Evolutionary conservation across 2,113 vertebrate species (phyloP).

Genomic region (Electrona antarctica): DNA sequence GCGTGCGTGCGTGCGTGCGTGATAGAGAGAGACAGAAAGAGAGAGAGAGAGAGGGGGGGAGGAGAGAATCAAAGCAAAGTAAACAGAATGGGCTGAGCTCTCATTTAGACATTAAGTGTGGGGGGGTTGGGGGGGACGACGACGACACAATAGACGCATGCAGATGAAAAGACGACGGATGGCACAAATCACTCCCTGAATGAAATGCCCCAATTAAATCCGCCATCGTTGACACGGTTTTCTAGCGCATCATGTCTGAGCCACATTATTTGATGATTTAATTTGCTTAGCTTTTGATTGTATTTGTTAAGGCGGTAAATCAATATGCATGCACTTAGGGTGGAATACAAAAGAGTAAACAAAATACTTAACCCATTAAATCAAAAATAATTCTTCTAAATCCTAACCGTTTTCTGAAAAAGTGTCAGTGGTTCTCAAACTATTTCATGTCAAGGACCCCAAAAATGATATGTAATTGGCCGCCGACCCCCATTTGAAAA

Average conservation of each 20-base stretch:
- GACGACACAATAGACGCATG: background rate
- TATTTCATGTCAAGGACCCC: too few relatives aligned
- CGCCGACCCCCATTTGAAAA: too few relatives aligned
- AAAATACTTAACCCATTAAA: constrained; percentile 4
- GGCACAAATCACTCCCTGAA: background rate
- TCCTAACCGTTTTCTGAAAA: too few relatives aligned
- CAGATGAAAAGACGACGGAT: background rate
- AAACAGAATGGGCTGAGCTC: too few relatives aligned
- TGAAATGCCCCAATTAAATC: background rate
- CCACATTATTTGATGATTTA: constrained; percentile 1
- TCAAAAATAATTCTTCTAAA: too few relatives aligned
- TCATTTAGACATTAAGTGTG: background rate
- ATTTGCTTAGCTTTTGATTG: constrained; percentile 16
- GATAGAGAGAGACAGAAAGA: background rate
- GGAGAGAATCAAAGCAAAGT: background rate
- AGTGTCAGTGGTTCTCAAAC: too few relatives aligned
- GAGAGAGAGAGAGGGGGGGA: background rate
- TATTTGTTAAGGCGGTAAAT: background rate
- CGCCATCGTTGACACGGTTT: background rate
- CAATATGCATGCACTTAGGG: constrained; percentile 16
- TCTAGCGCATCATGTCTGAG: constrained; percentile 1
- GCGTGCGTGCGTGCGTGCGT: background rate
- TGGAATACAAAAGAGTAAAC: constrained; percentile 22
- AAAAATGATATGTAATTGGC: too few relatives aligned
- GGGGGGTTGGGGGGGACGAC: background rate